These are phyloP conservation scores for Neodiprion virginianus DNA, from an alignment of 1,140 invertebrate genomes.

Conservation along the genomic window DNA sequence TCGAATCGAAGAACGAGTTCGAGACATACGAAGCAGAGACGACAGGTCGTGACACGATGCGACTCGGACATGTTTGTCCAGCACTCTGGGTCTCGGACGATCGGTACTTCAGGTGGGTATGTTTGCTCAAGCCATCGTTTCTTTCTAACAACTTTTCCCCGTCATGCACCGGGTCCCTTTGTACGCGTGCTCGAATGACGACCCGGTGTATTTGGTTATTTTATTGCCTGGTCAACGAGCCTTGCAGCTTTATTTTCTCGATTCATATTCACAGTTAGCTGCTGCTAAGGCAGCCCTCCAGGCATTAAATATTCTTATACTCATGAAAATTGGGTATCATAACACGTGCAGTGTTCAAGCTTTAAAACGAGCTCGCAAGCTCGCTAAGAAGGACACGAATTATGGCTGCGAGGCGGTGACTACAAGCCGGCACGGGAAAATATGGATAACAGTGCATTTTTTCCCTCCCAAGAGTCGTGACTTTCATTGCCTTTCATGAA, in stretches of 20 bases:
- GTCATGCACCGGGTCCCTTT: background rate
- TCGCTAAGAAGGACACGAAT: background rate
- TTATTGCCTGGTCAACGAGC: background rate
- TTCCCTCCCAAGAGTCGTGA: no score
- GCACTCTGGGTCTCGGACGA: background rate
- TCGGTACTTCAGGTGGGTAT: background rate
- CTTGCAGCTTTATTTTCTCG: background rate
- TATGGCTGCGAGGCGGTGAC: background rate
- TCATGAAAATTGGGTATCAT: background rate
- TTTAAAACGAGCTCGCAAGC: background rate
- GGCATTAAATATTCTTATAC: background rate
- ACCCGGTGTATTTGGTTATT: background rate
- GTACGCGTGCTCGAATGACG: background rate
- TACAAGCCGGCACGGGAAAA: background rate
- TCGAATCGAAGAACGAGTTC: background rate
- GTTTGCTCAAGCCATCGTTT: background rate
- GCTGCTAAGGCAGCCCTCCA: background rate
- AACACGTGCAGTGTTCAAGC: background rate
- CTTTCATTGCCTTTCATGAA: no score
- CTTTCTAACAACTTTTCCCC: background rate
- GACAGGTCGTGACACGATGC: slow-evolving; percentile 8
- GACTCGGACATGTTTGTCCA: background rate
- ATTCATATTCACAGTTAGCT: background rate
- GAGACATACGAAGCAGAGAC: background rate
- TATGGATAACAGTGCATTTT: no score